Base-by-base conservation (phyloP, 2,888 invertebrate genomes). In the Pterobdella sp. region DNA sequence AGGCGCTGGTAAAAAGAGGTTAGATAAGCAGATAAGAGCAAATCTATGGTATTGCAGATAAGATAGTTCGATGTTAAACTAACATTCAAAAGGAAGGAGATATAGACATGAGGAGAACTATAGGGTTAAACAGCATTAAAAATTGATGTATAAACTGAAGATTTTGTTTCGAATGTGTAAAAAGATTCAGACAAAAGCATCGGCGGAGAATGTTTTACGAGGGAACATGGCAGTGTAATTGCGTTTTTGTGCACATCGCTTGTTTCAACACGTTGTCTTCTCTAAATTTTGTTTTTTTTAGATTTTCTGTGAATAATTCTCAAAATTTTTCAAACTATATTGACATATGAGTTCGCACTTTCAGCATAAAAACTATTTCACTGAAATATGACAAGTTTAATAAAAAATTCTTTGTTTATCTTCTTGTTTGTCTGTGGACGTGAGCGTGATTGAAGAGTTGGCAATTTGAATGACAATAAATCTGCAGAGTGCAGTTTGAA, bases 381-480 rank as follows among this genome's bases (percentile, higher is more conserved):
- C n/a, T n/a, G n/a, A n/a, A 42, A 22, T 42, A 22, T 42, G 49
- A 14, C 10, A 14, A 22, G 7, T 42, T 42, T 7, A 14, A 42
- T 42, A 22, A 14, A 22, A 14, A 22, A 14, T 7, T 42, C 10
- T 42, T 42, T 22, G 49, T 42, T 7, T 42, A 22, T 42, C 10
- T 42, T 7, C 26, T 7, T 56, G 10, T 56, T 3, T 56, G 4
- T 56, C 60, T 56, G 60, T 22, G 60, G 18, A 26, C 26, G 60
- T 4, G 60, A 4, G 60, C 26, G 60, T 56, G 60, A 56, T 56
- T 56, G 60, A 56, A 56, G 60, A 56, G 14, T 56, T 56, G 60
- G 60, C 60, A 56, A 56, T 56, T 56, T 56, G 60, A 56, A 56
- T 18, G 7, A 26, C n/a, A 56, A 56, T 56, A 56, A 56, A 18